Conservation (phyloP, 2,797 vertebrate genomes). For the Hafferia zeledoni region DNA sequence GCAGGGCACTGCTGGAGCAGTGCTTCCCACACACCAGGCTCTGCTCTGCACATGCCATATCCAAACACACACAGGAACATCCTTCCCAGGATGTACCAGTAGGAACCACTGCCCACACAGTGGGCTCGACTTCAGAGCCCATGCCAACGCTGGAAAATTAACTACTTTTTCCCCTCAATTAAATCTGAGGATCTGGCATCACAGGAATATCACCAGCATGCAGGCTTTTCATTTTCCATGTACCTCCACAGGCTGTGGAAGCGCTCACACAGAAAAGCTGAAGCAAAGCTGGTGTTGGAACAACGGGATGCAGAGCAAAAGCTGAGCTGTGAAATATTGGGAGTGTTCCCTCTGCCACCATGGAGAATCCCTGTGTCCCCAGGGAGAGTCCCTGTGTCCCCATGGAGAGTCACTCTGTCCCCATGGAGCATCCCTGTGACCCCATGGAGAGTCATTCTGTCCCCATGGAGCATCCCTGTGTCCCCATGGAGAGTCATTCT, state of each 20-base stretch:
- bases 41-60: accelerated
- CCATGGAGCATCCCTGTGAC: not conserved
- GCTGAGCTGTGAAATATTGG: not conserved
- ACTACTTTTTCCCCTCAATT: not conserved
- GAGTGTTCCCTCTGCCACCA: accelerated
- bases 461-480: not conserved
- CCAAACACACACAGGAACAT: not conserved
- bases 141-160: not conserved
- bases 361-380: not conserved
- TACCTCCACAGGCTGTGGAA: not conserved
- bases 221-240: not conserved
- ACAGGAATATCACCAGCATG: accelerated
- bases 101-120: accelerated
- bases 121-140: not conserved
- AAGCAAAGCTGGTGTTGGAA: not conserved
- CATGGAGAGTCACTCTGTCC: not conserved
- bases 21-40: not conserved
- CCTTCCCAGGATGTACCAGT: accelerated
- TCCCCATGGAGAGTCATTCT: not conserved
- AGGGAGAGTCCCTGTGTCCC: not conserved
- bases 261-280: not conserved
- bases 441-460: not conserved
- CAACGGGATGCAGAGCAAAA: accelerated
- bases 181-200: not conserved
- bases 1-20: accelerated